phyloP scores from a whole-genome alignment of 2,797 vertebrate species.

The Notoglanidium macrostoma region DNA sequence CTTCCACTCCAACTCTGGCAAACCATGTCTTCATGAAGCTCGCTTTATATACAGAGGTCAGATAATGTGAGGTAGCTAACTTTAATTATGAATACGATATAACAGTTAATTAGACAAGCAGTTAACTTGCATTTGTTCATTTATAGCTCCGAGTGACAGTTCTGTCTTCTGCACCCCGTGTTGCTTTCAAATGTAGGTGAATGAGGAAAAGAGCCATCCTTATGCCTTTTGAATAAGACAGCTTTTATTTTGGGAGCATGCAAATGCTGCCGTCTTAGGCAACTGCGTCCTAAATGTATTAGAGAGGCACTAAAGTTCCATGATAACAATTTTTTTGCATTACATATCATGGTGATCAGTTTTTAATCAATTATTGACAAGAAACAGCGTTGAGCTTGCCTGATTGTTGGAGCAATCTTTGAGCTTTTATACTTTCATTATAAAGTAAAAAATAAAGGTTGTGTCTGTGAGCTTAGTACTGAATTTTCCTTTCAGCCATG shows the following conservation, averaged over 20 bases:
- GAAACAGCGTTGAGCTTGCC: background rate
- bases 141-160: background rate
- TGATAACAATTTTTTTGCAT: background rate
- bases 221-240: background rate
- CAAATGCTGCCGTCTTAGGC: background rate
- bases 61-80: no score
- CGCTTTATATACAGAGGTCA: background rate
- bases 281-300: background rate
- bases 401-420: background rate
- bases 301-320: background rate
- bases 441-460: constrained; percentile 4
- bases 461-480: background rate
- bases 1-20: background rate
- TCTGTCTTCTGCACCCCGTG: no score
- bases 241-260: background rate
- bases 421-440: background rate
- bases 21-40: background rate
- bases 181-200: background rate
- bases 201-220: background rate
- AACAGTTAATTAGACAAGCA: background rate
- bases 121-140: background rate
- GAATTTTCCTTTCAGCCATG: background rate
- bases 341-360: background rate
- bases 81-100: background rate
- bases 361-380: background rate